phyloP scores from a whole-genome alignment of 2,797 vertebrate species.

The Somateria mollissima region DNA sequence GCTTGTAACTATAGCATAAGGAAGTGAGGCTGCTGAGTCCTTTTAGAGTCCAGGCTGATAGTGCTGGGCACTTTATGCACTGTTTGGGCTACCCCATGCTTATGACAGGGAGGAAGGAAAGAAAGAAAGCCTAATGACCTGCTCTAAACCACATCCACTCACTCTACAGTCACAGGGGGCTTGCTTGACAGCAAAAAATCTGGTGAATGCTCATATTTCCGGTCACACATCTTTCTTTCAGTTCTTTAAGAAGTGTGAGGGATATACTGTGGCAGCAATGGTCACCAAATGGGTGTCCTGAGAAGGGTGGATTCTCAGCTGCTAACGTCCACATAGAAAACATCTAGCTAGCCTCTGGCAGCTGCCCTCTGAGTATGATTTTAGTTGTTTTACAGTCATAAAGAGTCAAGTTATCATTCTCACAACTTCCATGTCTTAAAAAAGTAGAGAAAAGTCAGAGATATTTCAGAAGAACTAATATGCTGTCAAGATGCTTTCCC shows the following conservation, averaged over 20 bases:
- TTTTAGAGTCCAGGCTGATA: not conserved
- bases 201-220: constrained; percentile 43
- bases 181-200: not conserved
- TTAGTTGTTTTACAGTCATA: not conserved
- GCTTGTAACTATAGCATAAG: not conserved
- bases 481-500: not conserved
- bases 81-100: not conserved
- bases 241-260: constrained; percentile 10
- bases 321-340: not conserved
- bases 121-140: constrained; percentile 10
- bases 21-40: not conserved
- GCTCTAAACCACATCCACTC: not conserved
- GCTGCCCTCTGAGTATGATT: not conserved
- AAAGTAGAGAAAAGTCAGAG: not conserved
- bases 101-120: not conserved
- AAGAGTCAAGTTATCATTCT: not conserved
- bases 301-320: not conserved
- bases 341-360: not conserved
- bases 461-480: not conserved
- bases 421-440: not conserved
- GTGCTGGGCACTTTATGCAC: not conserved
- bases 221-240: constrained; percentile 15
- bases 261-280: not conserved
- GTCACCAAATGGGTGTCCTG: not conserved
- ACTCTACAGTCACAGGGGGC: not conserved